Evolutionary conservation across 2,113 vertebrate genomes (phyloP).

Genomic region (Microcebus jonahi): DNA sequence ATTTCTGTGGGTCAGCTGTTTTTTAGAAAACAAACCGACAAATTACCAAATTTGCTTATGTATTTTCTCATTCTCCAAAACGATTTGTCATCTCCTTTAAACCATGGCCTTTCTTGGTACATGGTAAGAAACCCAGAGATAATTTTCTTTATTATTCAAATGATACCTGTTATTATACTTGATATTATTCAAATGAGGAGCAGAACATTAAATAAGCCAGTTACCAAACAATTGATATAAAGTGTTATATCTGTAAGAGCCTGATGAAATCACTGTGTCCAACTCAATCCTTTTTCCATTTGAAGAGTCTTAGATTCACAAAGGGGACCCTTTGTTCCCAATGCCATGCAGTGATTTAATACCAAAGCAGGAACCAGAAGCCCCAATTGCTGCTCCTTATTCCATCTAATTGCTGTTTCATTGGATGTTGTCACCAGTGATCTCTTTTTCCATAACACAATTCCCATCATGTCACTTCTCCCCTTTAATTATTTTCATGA

Average conservation of each 20-base stretch:
- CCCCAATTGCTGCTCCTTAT: background rate
- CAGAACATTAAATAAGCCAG: background rate
- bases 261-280: background rate
- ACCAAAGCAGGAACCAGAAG: background rate
- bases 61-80: constrained; percentile 31
- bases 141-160: constrained; percentile 1
- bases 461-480: background rate
- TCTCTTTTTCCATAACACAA: background rate
- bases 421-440: background rate
- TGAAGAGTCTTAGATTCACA: background rate
- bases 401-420: background rate
- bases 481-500: background rate
- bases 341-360: background rate
- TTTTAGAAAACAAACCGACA: background rate
- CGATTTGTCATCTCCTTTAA: background rate
- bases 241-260: background rate
- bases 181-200: background rate
- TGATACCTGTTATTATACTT: no score
- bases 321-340: background rate
- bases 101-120: background rate
- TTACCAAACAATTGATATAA: constrained; percentile 1
- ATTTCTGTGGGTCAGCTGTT: background rate
- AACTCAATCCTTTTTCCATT: background rate
- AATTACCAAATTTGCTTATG: background rate
- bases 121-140: background rate